Evolutionary conservation across 1,140 invertebrate genomes (phyloP).

Genomic region (Panagrolaimus sp.): DNA sequence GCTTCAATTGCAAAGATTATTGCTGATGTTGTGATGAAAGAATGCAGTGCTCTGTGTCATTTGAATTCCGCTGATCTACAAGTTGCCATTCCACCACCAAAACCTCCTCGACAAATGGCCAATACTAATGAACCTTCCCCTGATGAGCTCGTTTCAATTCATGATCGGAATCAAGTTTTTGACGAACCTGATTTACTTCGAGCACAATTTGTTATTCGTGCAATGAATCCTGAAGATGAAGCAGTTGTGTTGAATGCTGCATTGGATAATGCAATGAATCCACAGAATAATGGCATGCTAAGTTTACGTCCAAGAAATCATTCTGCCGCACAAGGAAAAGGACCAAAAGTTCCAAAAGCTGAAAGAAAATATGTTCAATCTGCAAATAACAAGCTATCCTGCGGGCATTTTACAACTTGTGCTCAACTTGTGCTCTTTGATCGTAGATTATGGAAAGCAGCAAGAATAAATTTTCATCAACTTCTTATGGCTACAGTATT

Average conservation of each 20-base stretch:
- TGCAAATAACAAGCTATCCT: conserved; percentile 17
- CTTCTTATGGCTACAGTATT: conserved; percentile 55
- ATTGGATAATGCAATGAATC: background rate
- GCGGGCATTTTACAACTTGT: conserved; percentile 31
- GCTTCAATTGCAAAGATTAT: conserved; percentile 48
- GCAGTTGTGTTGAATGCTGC: background rate
- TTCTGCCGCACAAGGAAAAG: background rate
- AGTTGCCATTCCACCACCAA: background rate
- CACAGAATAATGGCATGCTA: conserved; percentile 33
- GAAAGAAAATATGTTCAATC: background rate
- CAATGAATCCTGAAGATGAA: background rate
- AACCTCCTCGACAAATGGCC: background rate
- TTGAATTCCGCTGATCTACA: background rate
- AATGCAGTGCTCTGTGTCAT: conserved; percentile 25
- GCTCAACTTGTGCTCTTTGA: conserved; percentile 37
- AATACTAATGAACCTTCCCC: background rate
- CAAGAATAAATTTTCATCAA: conserved; percentile 50
- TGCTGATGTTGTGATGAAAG: conserved; percentile 48
- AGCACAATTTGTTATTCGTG: background rate
- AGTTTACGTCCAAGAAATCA: background rate
- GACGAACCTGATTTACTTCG: background rate
- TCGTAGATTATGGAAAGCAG: conserved; percentile 46
- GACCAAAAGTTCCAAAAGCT: background rate
- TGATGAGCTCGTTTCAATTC: background rate
- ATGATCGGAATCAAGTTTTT: background rate